These are phyloP conservation scores for Octodonta nipae DNA, from an alignment of 2,888 invertebrate genomes.

Conservation along the genomic window DNA sequence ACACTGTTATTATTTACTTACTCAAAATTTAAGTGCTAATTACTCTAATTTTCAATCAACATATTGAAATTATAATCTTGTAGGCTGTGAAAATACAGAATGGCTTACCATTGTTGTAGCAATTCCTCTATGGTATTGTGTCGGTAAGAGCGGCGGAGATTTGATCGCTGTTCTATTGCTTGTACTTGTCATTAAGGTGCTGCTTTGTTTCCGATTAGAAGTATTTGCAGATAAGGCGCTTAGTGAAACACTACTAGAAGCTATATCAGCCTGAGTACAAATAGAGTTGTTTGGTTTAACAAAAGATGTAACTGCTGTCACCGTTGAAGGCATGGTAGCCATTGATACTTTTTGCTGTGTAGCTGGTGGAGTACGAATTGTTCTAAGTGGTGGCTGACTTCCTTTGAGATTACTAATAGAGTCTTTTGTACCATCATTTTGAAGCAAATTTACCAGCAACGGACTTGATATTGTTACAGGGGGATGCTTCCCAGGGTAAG, in stretches of 20 bases:
- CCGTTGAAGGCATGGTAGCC: constrained; percentile 4
- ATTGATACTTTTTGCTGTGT: constrained; percentile 6
- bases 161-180: neutral
- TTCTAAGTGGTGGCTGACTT: constrained; percentile 13
- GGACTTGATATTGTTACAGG: constrained; percentile 73
- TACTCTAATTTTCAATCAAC: too few relatives aligned
- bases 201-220: constrained; percentile 22
- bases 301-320: neutral
- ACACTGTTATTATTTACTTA: too few relatives aligned
- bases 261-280: constrained; percentile 21
- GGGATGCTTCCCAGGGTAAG: constrained; percentile 23
- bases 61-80: too few relatives aligned
- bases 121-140: constrained; percentile 15
- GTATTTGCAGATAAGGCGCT: constrained; percentile 27
- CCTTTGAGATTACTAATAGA: constrained; percentile 25
- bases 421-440: constrained; percentile 56
- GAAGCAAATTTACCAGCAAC: constrained; percentile 77
- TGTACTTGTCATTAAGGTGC: constrained; percentile 1
- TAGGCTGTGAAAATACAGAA: too few relatives aligned
- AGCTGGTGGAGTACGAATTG: constrained; percentile 11
- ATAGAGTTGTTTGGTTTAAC: too few relatives aligned
- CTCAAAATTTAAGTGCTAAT: too few relatives aligned
- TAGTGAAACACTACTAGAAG: constrained; percentile 24
- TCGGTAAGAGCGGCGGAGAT: constrained; percentile 10
- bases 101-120: constrained; percentile 12